Evolutionary conservation across 2,797 vertebrate genomes (phyloP), one percentile per base, ranked within the genome.

Genomic region (Botia kubotai): DNA sequence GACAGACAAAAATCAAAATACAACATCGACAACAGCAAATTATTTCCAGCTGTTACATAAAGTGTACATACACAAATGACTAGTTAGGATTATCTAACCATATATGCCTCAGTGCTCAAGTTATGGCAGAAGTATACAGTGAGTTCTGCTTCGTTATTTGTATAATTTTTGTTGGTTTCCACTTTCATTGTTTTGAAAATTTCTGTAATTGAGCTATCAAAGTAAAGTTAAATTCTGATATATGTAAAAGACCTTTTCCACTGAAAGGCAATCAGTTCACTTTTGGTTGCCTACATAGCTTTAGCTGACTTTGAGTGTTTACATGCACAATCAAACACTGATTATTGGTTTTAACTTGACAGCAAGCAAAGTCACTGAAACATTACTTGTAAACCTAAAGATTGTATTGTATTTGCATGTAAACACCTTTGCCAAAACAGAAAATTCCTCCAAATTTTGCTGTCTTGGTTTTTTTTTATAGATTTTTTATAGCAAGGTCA

Each of bases 201-300:
- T 33, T n/a, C n/a, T n/a, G n/a, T n/a, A n/a, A n/a, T n/a, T n/a
- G n/a, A n/a, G n/a, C n/a, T n/a, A n/a, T n/a, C n/a, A n/a, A n/a
- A n/a, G n/a, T n/a, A n/a, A 46, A 26, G 13, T 73, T 60, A 43
- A 12, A 60, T 60, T 6, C 19, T 19, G 43, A 75, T 48, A 14
- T 65, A 1, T 33, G 58, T 48, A n/a, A 19, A 68, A 43, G 71
- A 19, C 21, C 6, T 26, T 68, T 48, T 36, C 33, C 48, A 60
- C 6, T n/a, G 16, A 14, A 21, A 36, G 17, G 52, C 66, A 80
- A 75, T 86, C 78, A 87, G 82, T 89, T 88, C 90, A 90, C 85
- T 89, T 91, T 72, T 75, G 84, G 79, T 90, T 88, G 16, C 63
- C 65, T 76, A 57, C 60, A 84, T 89, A 87, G 63, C 74, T 26